These are phyloP conservation scores for Pristionchus japonicus DNA, from an alignment of 2,888 invertebrate species.

Conservation along the genomic window DNA sequence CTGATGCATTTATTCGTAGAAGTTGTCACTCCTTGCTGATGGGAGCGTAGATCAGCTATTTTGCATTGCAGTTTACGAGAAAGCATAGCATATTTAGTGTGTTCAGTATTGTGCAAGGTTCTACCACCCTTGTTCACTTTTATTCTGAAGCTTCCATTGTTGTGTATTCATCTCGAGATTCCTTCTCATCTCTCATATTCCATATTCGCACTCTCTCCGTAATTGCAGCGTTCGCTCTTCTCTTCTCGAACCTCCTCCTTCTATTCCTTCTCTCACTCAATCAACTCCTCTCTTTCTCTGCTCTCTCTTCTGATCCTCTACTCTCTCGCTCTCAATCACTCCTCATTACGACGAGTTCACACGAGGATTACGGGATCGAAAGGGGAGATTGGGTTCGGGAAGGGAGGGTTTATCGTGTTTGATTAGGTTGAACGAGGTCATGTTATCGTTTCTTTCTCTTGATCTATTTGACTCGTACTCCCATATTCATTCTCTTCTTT, in stretches of 20 bases:
- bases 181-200: background rate
- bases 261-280: background rate
- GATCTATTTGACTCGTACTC: background rate
- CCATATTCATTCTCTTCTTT: background rate
- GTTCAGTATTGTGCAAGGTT: background rate
- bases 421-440: constrained; percentile 1
- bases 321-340: constrained; percentile 19
- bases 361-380: constrained; percentile 39
- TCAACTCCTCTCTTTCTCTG: constrained; percentile 2
- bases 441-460: background rate
- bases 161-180: background rate
- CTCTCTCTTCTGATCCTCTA: background rate
- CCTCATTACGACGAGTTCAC: constrained; percentile 38
- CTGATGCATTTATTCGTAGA: constrained; percentile 6
- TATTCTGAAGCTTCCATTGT: background rate
- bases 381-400: background rate
- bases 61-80: background rate
- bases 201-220: background rate
- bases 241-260: background rate
- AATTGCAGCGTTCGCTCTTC: background rate
- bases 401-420: background rate
- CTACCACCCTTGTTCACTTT: background rate
- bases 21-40: background rate
- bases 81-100: background rate
- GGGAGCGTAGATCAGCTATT: background rate